Conservation (phyloP, 2,113 vertebrate species). For the Prunella fulvescens region DNA sequence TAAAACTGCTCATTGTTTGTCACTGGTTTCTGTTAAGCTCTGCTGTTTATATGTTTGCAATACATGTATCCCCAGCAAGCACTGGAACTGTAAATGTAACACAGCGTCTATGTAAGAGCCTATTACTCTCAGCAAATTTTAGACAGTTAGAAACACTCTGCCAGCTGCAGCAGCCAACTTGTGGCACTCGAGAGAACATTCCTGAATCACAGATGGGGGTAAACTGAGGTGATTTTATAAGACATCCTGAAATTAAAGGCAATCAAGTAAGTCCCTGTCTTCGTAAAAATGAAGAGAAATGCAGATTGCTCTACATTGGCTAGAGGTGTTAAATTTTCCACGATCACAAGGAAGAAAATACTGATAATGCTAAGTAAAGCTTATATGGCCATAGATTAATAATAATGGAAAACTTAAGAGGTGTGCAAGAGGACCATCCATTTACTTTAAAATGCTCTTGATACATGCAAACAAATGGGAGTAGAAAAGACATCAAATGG, state of each 20-base stretch:
- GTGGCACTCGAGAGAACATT: background rate
- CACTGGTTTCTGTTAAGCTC: conserved; percentile 16
- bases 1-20: conserved; percentile 8
- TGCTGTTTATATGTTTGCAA: background rate
- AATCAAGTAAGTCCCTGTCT: background rate
- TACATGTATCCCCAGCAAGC: background rate
- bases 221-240: background rate
- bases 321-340: background rate
- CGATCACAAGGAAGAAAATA: background rate
- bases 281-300: background rate
- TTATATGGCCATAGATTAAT: background rate
- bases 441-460: background rate
- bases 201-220: background rate
- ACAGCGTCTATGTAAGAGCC: background rate
- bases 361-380: background rate
- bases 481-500: background rate
- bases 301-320: background rate
- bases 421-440: background rate
- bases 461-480: fast-evolving
- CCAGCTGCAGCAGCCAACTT: conserved; percentile 34
- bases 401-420: background rate
- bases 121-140: background rate
- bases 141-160: background rate
- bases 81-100: background rate
- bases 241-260: background rate